These are phyloP conservation scores for Acropora tenuis DNA, from an alignment of 64 coral and sea anemone species.

Conservation along the genomic window DNA sequence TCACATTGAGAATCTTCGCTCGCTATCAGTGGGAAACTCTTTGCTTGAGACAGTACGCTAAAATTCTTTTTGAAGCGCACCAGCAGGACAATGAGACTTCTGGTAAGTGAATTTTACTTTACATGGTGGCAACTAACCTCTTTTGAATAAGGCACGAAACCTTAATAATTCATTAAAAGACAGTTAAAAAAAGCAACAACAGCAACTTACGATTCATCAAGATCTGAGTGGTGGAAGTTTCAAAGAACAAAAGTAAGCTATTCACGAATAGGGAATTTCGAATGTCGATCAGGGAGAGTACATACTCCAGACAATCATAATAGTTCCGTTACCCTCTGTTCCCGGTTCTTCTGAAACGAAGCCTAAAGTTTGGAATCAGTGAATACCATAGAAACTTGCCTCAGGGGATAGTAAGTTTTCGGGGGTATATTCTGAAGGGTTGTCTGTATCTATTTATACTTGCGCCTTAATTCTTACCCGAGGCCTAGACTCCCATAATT, in stretches of 20 bases:
- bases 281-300: neutral
- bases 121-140: too few species aligned
- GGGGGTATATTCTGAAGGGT: neutral
- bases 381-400: neutral
- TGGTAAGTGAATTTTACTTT: neutral
- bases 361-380: neutral
- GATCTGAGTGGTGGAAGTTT: neutral
- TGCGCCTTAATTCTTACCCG: neutral
- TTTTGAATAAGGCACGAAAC: neutral
- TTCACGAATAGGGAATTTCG: neutral
- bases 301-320: too few species aligned
- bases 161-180: neutral
- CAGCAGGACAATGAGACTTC: neutral
- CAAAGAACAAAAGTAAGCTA: neutral
- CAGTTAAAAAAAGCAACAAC: neutral
- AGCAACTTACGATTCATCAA: neutral
- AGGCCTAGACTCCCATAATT: too few species aligned
- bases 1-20: neutral
- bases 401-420: neutral
- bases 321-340: too few species aligned
- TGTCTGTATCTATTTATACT: neutral
- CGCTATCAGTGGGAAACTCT: neutral
- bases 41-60: neutral
- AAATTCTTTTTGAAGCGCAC: neutral
- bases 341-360: neutral